Percentiles rank a stretch among this genome's conserved stretches.
phyloP scores from a whole-genome alignment of 2,113 vertebrate genomes.

The Burhinus bistriatus region DNA sequence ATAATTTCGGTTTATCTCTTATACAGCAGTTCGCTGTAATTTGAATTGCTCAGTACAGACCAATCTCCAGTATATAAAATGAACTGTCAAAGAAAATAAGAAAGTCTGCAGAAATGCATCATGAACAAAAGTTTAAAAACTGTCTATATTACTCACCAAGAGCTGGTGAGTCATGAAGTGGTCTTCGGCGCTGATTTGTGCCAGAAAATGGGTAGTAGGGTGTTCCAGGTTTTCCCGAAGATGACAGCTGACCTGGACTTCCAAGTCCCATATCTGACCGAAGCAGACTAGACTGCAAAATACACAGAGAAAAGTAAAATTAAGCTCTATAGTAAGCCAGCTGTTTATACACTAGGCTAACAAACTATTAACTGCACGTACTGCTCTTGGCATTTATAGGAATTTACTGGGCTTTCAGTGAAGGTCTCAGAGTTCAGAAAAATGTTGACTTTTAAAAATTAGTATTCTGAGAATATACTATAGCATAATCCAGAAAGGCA shows the following conservation, averaged over 20 bases:
- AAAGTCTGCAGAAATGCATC: not conserved
- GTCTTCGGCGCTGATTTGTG: constrained; percentile 88
- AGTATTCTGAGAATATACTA: not conserved
- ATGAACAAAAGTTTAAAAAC: not conserved
- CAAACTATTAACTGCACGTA: not conserved
- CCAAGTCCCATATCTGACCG: constrained; percentile 83
- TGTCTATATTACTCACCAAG: constrained; percentile 75
- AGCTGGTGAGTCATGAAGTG: constrained; percentile 85
- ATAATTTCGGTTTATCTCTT: not conserved
- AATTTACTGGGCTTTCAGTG: not conserved
- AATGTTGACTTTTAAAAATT: not conserved
- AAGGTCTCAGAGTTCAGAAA: not conserved
- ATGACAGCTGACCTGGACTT: constrained; percentile 83
- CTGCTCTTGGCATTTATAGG: not conserved
- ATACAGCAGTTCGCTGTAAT: not conserved
- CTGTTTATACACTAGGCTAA: not conserved
- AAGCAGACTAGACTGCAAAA: constrained; percentile 82
- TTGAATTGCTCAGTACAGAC: not conserved
- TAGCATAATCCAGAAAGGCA: not conserved
- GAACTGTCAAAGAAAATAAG: not conserved
- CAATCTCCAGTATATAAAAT: not conserved
- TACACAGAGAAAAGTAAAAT: not conserved
- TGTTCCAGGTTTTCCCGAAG: constrained; percentile 86
- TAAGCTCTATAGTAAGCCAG: not conserved
- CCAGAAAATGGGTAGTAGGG: constrained; percentile 86